These are phyloP conservation scores for Labeo rohita DNA, from an alignment of 2,113 vertebrate species.

Conservation along the genomic window DNA sequence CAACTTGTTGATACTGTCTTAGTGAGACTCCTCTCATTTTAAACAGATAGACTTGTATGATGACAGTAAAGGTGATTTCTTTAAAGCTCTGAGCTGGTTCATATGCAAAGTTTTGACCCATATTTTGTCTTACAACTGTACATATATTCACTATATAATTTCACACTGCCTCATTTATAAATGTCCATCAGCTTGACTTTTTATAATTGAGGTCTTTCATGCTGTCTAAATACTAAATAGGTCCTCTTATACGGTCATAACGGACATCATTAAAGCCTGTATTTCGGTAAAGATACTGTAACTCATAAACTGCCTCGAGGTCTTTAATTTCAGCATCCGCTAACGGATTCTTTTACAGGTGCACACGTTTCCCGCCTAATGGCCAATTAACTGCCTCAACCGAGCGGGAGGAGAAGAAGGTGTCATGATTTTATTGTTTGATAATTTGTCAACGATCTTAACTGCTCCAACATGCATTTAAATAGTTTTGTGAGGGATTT, in stretches of 20 bases:
- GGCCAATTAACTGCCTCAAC: constrained; percentile 2
- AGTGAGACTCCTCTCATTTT: not conserved
- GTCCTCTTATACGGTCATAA: not conserved
- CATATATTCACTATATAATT: not conserved
- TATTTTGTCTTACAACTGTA: not conserved
- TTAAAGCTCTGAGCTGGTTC: not conserved
- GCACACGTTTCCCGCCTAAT: not conserved
- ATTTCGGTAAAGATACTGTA: constrained; percentile 1
- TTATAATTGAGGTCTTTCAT: not conserved
- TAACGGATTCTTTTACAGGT: constrained; percentile 1
- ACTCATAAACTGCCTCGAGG: constrained; percentile 3
- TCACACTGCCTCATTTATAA: constrained; percentile 4
- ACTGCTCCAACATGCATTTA: not conserved
- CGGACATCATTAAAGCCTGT: constrained; percentile 4
- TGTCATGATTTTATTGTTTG: constrained; percentile 10
- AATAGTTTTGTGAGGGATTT: not conserved
- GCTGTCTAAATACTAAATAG: constrained; percentile 16
- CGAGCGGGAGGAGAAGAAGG: not conserved
- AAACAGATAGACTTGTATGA: not conserved
- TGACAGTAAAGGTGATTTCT: not conserved
- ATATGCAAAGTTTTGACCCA: not conserved
- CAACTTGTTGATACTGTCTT: not conserved
- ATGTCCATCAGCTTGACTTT: constrained; percentile 9
- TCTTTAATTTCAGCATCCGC: constrained; percentile 8
- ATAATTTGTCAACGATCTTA: constrained; percentile 20